A percentile compares a stretch with the other conserved stretches of the same genome.
phyloP scores from a whole-genome alignment of 2,888 invertebrate species.

The Caradrina clavipalpis region DNA sequence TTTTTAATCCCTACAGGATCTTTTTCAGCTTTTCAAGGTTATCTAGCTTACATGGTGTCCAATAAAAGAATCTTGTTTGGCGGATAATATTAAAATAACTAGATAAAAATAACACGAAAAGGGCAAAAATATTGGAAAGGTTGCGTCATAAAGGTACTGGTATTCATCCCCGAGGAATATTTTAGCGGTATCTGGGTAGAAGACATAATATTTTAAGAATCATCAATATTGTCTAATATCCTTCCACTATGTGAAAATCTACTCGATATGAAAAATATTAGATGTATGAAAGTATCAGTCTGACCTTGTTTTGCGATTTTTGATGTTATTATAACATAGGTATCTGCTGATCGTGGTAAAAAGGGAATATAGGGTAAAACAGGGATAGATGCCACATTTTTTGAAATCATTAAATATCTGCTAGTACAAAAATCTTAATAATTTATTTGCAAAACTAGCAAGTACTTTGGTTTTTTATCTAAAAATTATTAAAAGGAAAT shows the following conservation, averaged over 20 bases:
- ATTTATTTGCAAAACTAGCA: too few relatives aligned
- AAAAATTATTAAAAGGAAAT: too few relatives aligned
- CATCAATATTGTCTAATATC: constrained; percentile 20
- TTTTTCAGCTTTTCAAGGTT: constrained; percentile 7
- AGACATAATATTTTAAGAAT: constrained; percentile 42
- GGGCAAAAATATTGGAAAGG: constrained; percentile 52
- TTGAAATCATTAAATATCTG: too few relatives aligned
- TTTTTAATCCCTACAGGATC: background rate
- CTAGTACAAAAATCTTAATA: too few relatives aligned
- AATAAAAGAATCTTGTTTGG: constrained; percentile 41
- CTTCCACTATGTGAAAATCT: constrained; percentile 14
- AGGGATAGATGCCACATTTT: too few relatives aligned
- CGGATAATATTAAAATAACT: constrained; percentile 57
- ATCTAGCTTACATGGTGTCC: constrained; percentile 6
- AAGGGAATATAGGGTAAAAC: too few relatives aligned
- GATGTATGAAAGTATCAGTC: background rate
- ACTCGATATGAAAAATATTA: constrained; percentile 14
- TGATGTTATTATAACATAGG: background rate
- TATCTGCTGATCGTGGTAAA: constrained; percentile 10
- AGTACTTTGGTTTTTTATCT: too few relatives aligned
- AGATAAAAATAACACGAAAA: constrained; percentile 58
- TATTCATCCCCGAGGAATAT: constrained; percentile 53
- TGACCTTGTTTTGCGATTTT: constrained; percentile 6
- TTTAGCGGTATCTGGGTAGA: constrained; percentile 24
- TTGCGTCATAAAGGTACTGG: constrained; percentile 52